A percentile compares a stretch with the other conserved stretches of the same genome.
phyloP scores from a whole-genome alignment of 2,113 vertebrate species.

The Excalfactoria chinensis region DNA sequence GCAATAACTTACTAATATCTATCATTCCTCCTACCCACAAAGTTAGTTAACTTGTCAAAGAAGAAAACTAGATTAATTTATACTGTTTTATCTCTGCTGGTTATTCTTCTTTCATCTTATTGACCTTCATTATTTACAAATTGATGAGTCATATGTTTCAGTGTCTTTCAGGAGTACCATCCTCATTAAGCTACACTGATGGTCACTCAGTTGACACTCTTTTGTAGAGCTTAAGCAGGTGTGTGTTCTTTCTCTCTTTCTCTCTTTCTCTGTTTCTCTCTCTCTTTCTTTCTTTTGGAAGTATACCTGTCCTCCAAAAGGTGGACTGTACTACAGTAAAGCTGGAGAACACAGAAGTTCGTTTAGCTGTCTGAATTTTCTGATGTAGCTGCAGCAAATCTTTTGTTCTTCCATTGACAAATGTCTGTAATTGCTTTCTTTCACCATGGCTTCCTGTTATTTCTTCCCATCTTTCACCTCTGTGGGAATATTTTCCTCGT shows the following conservation, averaged over 20 bases:
- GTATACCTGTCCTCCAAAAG: not conserved
- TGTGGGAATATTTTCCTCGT: not conserved
- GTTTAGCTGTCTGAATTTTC: not conserved
- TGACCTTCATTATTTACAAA: not conserved
- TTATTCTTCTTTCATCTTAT: not conserved
- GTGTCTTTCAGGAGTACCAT: not conserved
- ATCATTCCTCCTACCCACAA: not conserved
- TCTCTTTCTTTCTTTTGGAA: not conserved
- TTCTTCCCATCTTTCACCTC: not conserved
- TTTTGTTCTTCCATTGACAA: not conserved
- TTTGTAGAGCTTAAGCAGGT: not conserved
- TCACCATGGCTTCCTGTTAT: not conserved
- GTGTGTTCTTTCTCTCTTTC: not conserved
- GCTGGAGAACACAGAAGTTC: not conserved
- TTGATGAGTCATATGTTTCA: not conserved
- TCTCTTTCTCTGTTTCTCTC: not conserved
- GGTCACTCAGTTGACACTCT: not conserved
- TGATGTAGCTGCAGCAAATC: not conserved
- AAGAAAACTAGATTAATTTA: not conserved
- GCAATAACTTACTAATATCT: not conserved
- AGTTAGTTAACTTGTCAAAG: not conserved
- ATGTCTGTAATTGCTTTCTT: not conserved
- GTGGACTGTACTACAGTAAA: not conserved
- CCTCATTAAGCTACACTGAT: not conserved
- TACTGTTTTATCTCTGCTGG: not conserved